phyloP scores from a whole-genome alignment of 2,113 vertebrate species.

The Regulus satrapa region DNA sequence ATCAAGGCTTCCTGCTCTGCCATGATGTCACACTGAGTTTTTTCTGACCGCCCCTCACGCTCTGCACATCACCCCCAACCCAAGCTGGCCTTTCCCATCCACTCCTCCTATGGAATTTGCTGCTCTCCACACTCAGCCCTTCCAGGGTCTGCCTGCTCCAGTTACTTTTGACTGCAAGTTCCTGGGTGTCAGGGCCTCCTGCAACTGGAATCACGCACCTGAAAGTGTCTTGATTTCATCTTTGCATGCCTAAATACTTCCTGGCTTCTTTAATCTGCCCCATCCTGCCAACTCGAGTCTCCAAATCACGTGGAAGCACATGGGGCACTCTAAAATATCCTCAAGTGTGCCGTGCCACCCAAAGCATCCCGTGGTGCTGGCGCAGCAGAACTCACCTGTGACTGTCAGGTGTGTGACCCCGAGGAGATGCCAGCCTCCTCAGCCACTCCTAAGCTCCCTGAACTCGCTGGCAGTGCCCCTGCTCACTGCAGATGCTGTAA shows the following conservation, averaged over 20 bases:
- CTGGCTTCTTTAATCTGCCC: background rate
- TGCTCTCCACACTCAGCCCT: background rate
- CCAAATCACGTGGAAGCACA: rapidly evolving
- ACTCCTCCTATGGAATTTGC: background rate
- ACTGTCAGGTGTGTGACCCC: background rate
- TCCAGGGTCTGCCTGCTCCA: background rate
- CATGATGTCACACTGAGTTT: background rate
- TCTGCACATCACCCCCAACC: background rate
- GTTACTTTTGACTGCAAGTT: background rate
- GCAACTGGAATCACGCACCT: background rate
- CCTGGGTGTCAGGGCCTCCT: background rate
- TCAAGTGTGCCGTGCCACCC: rapidly evolving
- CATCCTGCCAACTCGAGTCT: background rate
- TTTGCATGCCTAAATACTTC: background rate
- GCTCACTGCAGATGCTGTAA: conserved; percentile 9
- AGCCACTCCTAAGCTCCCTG: background rate
- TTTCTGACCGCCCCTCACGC: background rate
- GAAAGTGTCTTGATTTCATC: background rate
- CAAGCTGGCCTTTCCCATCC: background rate
- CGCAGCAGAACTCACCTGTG: background rate
- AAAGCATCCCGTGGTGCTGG: rapidly evolving
- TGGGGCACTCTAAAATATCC: background rate
- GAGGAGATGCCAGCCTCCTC: background rate
- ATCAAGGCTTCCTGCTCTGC: background rate
- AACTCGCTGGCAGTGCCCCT: background rate